phyloP scores from a whole-genome alignment of 2,797 vertebrate species.

The Ara ararauna region DNA sequence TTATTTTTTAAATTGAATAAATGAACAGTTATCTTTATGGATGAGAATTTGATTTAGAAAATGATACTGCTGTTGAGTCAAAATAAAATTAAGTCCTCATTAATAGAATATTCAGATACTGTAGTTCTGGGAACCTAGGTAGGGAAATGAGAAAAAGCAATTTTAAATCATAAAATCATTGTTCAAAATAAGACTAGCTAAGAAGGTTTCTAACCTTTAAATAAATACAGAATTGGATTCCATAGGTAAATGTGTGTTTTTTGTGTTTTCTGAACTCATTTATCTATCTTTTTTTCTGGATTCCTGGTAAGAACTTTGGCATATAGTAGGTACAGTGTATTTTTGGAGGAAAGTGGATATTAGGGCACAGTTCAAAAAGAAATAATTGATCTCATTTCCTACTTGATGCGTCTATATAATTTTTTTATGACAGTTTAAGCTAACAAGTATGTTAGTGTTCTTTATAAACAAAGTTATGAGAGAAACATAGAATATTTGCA shows the following conservation, averaged over 20 bases:
- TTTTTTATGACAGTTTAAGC: neutral
- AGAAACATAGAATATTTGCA: neutral
- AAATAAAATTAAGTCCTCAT: constrained; percentile 55
- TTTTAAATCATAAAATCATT: constrained; percentile 30
- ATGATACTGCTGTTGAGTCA: neutral
- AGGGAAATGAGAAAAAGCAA: constrained; percentile 54
- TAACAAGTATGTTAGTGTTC: neutral
- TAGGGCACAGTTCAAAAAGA: neutral
- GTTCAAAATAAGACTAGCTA: constrained; percentile 38
- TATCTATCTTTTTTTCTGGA: neutral
- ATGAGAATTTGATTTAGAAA: constrained; percentile 51
- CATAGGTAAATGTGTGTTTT: neutral
- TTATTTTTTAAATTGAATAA: constrained; percentile 20
- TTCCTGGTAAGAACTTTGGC: neutral
- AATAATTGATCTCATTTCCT: neutral
- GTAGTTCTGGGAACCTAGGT: neutral
- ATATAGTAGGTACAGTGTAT: neutral
- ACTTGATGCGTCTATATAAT: neutral
- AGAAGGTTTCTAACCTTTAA: constrained; percentile 58
- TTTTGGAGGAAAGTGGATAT: neutral
- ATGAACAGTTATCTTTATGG: constrained; percentile 30
- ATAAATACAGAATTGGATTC: constrained; percentile 17
- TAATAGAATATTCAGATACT: neutral
- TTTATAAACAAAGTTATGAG: neutral
- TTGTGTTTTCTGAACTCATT: neutral